These are phyloP conservation scores for Bibio marci DNA, from an alignment of 2,888 invertebrate genomes.

Conservation along the genomic window DNA sequence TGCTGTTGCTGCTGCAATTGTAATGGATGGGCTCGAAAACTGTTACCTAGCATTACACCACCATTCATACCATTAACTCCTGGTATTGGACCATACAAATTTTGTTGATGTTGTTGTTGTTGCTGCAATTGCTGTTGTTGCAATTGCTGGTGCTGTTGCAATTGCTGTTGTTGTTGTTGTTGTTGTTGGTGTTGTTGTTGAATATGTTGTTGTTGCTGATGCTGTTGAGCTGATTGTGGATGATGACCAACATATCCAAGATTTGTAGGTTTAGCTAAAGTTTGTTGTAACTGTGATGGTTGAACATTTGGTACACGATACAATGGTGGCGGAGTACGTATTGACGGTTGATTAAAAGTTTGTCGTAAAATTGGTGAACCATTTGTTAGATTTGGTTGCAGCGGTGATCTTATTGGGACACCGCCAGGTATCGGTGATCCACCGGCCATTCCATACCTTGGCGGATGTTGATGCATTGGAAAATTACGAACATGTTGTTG, in stretches of 20 bases:
- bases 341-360: too few species aligned
- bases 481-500: slow-evolving; percentile 26
- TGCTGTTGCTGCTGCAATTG: slow-evolving; percentile 1
- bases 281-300: not conserved
- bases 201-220: too few species aligned
- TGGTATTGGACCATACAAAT: slow-evolving; percentile 12
- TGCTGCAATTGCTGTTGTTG: too few species aligned
- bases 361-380: too few species aligned
- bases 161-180: slow-evolving; percentile 22
- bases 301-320: slow-evolving; percentile 7
- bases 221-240: not conserved
- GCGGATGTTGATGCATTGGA: slow-evolving; percentile 4
- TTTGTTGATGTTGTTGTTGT: slow-evolving; percentile 22
- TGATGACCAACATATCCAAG: not conserved
- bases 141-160: slow-evolving; percentile 14
- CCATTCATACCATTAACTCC: too few species aligned
- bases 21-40: too few species aligned
- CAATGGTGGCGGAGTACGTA: not conserved
- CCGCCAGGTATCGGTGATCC: too few species aligned
- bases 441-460: not conserved
- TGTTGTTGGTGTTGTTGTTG: slow-evolving; percentile 8
- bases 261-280: not conserved
- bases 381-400: too few species aligned
- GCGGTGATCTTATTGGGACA: too few species aligned
- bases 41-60: too few species aligned